phyloP scores from a whole-genome alignment of 2,113 vertebrate species.

The Conger conger region DNA sequence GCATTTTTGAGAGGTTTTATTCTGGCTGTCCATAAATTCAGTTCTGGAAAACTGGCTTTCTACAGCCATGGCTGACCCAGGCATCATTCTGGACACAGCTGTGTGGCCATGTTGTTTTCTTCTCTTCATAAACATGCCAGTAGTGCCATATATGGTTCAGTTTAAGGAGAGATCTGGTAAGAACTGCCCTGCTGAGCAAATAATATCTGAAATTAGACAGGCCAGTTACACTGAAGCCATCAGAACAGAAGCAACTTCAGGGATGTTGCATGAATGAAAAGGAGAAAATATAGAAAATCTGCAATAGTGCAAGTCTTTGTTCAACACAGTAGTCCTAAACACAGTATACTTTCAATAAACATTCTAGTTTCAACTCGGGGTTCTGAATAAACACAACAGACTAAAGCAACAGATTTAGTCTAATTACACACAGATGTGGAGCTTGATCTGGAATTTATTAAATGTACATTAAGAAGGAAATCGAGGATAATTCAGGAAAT shows the following conservation, averaged over 20 bases:
- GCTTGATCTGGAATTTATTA: constrained; percentile 70
- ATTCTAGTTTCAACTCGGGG: constrained; percentile 57
- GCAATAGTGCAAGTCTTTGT: background rate
- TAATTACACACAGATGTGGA: constrained; percentile 75
- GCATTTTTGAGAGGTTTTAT: background rate
- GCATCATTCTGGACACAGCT: background rate
- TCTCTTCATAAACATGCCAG: background rate
- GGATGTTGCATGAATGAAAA: background rate
- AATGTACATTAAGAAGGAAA: constrained; percentile 69
- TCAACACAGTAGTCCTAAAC: constrained; percentile 65
- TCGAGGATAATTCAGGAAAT: constrained; percentile 73
- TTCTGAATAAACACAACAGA: constrained; percentile 67
- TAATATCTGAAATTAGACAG: constrained; percentile 23
- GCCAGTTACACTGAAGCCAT: constrained; percentile 21
- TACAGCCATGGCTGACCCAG: background rate
- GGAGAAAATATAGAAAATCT: background rate
- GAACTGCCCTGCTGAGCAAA: constrained; percentile 20
- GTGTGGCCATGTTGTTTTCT: background rate
- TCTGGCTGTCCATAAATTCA: background rate
- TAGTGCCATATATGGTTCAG: constrained; percentile 8
- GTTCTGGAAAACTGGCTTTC: background rate
- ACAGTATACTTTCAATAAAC: constrained; percentile 75
- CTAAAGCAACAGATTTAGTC: constrained; percentile 61
- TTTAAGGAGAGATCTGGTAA: constrained; percentile 17
- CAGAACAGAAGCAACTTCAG: background rate